Evolutionary conservation across 1,140 invertebrate species (phyloP).

Genomic region (Cydia amplana): DNA sequence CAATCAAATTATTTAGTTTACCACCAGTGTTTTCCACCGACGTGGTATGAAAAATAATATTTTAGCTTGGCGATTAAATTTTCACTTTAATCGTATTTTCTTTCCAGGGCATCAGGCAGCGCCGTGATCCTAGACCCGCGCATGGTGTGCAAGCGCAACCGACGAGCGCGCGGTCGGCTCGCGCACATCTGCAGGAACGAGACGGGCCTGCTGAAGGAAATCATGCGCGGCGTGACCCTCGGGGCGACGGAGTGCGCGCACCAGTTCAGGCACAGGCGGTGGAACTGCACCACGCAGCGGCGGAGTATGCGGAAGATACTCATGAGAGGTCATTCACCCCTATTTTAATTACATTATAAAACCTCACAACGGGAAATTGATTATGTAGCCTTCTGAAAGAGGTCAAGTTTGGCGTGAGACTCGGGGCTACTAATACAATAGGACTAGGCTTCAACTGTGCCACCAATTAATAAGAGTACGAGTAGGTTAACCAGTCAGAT

Average conservation of each 20-base stretch:
- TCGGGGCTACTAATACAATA: too few species aligned
- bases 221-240: slow-evolving; percentile 86
- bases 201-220: slow-evolving; percentile 87
- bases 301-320: slow-evolving; percentile 90
- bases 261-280: slow-evolving; percentile 90
- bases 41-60: too few species aligned
- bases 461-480: too few species aligned
- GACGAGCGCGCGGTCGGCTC: slow-evolving; percentile 86
- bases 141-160: slow-evolving; percentile 89
- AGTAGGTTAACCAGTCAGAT: too few species aligned
- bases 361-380: too few species aligned
- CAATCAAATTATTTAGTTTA: not conserved
- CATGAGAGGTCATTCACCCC: slow-evolving; percentile 81
- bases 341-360: not conserved
- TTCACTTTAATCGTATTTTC: not conserved
- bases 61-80: too few species aligned
- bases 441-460: too few species aligned
- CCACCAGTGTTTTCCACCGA: too few species aligned
- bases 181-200: slow-evolving; percentile 88
- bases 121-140: slow-evolving; percentile 93
- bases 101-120: slow-evolving; percentile 86
- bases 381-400: too few species aligned
- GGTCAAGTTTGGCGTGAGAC: too few species aligned
- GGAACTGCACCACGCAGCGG: slow-evolving; percentile 91
- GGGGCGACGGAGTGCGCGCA: slow-evolving; percentile 91